A percentile compares a stretch with the other conserved stretches of the same genome.
These are phyloP conservation scores for Tamandua tetradactyla DNA, from an alignment of 2,797 vertebrate species.

Conservation along the genomic window DNA sequence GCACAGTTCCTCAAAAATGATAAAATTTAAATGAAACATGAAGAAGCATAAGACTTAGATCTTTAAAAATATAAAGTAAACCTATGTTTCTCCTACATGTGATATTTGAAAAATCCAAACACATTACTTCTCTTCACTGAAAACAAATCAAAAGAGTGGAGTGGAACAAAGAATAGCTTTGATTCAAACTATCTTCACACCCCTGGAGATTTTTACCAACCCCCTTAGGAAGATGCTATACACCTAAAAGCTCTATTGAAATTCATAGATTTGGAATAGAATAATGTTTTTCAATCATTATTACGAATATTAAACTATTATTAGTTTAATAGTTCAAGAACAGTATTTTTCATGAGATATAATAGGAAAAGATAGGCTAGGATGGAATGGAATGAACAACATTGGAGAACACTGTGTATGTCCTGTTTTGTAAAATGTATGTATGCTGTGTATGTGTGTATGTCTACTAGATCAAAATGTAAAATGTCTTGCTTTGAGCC, in stretches of 20 bases:
- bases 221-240: neutral
- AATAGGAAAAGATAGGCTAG: neutral
- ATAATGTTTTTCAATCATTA: neutral
- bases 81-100: neutral
- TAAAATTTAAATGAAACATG: neutral
- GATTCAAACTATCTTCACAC: neutral
- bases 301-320: neutral
- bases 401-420: neutral
- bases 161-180: neutral
- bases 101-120: conserved; percentile 15
- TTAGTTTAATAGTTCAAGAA: neutral
- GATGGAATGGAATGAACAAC: neutral
- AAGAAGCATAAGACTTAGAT: neutral
- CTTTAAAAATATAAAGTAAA: conserved; percentile 19
- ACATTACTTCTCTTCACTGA: conserved; percentile 22
- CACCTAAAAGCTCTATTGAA: neutral
- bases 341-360: neutral
- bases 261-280: neutral
- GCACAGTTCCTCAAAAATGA: neutral
- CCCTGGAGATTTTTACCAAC: neutral
- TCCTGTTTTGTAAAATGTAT: neutral
- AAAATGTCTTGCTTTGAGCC: neutral
- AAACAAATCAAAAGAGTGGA: conserved; percentile 11
- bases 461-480: neutral
- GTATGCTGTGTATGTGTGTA: neutral